Evolutionary conservation across 2,797 vertebrate species (phyloP).

Genomic region (Catostomus latipinnis): DNA sequence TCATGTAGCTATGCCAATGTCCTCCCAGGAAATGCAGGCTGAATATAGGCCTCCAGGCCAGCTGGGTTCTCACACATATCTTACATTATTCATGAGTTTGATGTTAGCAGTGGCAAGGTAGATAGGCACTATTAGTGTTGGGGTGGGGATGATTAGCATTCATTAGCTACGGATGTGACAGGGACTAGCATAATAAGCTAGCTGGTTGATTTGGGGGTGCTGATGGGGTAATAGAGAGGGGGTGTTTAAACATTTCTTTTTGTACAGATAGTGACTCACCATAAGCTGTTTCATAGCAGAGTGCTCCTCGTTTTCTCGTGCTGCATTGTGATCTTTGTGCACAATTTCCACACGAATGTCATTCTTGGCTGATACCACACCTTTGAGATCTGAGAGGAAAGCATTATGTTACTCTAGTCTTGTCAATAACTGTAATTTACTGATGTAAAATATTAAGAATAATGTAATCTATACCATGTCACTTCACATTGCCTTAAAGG

Average conservation of each 20-base stretch:
- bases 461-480: constrained; percentile 38
- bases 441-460: background rate
- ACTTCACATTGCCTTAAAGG: constrained; percentile 36
- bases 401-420: constrained; percentile 5
- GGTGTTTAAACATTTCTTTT: constrained; percentile 8
- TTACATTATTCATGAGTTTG: constrained; percentile 63
- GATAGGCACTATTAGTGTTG: constrained; percentile 58
- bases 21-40: constrained; percentile 47
- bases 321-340: constrained; percentile 92
- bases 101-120: constrained; percentile 46
- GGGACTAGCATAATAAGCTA: constrained; percentile 51
- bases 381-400: constrained; percentile 89
- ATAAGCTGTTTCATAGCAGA: constrained; percentile 96
- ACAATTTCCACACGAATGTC: constrained; percentile 98
- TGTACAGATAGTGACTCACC: constrained; percentile 81
- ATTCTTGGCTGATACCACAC: constrained; percentile 95
- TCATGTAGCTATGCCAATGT: constrained; percentile 55
- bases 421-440: background rate
- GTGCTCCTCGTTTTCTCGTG: constrained; percentile 90
- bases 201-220: constrained; percentile 34
- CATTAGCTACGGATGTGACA: constrained; percentile 60
- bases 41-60: constrained; percentile 67
- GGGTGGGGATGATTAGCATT: constrained; percentile 59
- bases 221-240: constrained; percentile 8
- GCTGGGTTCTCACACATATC: constrained; percentile 35